Conservation (phyloP, 1,140 invertebrate genomes). For the Drosophila equinoxialis region DNA sequence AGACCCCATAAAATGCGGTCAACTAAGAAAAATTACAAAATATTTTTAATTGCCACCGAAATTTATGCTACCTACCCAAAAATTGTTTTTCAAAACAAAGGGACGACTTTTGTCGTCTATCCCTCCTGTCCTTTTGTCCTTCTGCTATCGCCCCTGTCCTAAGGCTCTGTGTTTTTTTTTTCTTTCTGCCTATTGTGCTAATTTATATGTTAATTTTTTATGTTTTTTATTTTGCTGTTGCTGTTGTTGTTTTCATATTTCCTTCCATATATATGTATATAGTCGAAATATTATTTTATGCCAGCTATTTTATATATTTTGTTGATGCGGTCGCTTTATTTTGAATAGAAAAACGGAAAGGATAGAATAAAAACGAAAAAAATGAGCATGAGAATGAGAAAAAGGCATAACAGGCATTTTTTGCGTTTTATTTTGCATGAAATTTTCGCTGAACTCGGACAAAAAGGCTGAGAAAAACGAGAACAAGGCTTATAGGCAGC, state of each 20-base stretch:
- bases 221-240: conserved; percentile 34
- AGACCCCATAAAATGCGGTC: conserved; percentile 17
- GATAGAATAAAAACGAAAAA: conserved; percentile 32
- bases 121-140: too few species aligned
- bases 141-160: background rate
- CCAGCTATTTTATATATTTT: conserved; percentile 58
- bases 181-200: conserved; percentile 55
- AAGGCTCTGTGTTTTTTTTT: background rate
- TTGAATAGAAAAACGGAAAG: conserved; percentile 61
- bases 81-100: conserved; percentile 57
- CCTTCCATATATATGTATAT: conserved; percentile 32
- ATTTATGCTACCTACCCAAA: conserved; percentile 11
- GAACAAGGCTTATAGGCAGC: conserved; percentile 49
- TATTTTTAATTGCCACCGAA: conserved; percentile 56
- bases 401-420: conserved; percentile 60
- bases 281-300: conserved; percentile 49
- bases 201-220: conserved; percentile 67
- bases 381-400: conserved; percentile 19
- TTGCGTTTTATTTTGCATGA: conserved; percentile 63
- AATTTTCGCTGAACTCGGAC: conserved; percentile 58
- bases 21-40: conserved; percentile 43
- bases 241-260: conserved; percentile 45
- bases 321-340: conserved; percentile 65
- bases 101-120: conserved; percentile 3
- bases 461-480: conserved; percentile 42